Conservation (phyloP, 2,888 invertebrate genomes). For the Petrolisthes cinctipes region DNA sequence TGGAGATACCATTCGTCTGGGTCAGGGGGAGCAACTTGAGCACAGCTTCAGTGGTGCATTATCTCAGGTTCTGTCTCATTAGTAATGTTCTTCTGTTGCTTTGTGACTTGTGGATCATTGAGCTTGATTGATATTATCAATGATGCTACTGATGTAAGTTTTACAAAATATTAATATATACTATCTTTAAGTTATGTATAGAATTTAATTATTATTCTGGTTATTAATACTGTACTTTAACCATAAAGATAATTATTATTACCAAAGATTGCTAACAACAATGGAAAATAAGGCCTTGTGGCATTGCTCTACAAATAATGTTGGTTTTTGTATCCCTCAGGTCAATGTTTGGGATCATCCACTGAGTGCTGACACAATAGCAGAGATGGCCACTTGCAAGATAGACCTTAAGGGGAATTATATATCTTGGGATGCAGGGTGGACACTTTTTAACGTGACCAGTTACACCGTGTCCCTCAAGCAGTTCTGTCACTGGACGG, state of each 20-base stretch:
- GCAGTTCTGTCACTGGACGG: constrained; percentile 47
- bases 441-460: constrained; percentile 42
- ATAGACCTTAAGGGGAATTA: constrained; percentile 55
- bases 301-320: too few relatives aligned
- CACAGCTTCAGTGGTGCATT: constrained; percentile 59
- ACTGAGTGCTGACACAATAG: constrained; percentile 22
- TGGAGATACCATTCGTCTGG: constrained; percentile 47
- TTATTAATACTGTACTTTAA: too few relatives aligned
- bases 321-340: constrained; percentile 1
- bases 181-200: too few relatives aligned
- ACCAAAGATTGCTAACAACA: too few relatives aligned
- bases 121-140: too few relatives aligned
- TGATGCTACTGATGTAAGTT: too few relatives aligned
- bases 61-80: constrained; percentile 44
- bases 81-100: too few relatives aligned
- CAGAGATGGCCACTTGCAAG: constrained; percentile 42
- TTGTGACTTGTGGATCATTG: too few relatives aligned
- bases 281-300: too few relatives aligned
- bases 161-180: too few relatives aligned
- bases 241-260: too few relatives aligned
- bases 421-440: constrained; percentile 56
- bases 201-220: too few relatives aligned
- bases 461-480: constrained; percentile 29
- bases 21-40: constrained; percentile 40
- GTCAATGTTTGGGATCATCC: constrained; percentile 61